phyloP scores from a whole-genome alignment of 1,140 invertebrate species.

The Cylas formicarius region DNA sequence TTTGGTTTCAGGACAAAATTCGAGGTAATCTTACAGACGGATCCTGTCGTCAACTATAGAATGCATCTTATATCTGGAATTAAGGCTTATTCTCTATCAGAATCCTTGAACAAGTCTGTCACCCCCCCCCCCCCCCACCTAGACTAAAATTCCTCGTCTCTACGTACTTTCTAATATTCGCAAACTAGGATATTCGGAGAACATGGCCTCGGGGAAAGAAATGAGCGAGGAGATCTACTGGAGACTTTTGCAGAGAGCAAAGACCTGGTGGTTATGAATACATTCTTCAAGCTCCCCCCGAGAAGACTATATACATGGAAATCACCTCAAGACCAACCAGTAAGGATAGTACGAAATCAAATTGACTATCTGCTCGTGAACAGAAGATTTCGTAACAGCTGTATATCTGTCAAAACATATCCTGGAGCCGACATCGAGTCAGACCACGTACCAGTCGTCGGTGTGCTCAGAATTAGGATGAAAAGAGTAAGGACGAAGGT shows the following conservation, averaged over 20 bases:
- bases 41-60: no score
- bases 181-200: constrained; percentile 8
- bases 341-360: constrained; percentile 34
- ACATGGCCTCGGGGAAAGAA: constrained; percentile 30
- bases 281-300: constrained; percentile 31
- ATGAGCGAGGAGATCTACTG: constrained; percentile 31
- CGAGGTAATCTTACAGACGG: no score
- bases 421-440: constrained; percentile 22
- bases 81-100: no score
- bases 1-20: no score
- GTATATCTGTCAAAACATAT: constrained; percentile 32
- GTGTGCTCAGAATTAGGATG: no score
- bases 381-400: constrained; percentile 29
- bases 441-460: constrained; percentile 32
- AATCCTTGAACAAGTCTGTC: no score
- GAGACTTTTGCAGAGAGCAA: constrained; percentile 34
- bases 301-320: constrained; percentile 39
- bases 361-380: constrained; percentile 36
- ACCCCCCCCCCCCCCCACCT: no score
- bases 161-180: no score
- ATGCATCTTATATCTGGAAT: no score
- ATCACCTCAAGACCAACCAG: constrained; percentile 29
- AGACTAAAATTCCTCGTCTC: no score
- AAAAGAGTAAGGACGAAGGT: no score
- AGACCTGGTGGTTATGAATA: constrained; percentile 33